Percentiles rank a stretch among this genome's conserved stretches.
Evolutionary conservation across 2,888 invertebrate species (phyloP).

Genomic region (Tenthredo livida): DNA sequence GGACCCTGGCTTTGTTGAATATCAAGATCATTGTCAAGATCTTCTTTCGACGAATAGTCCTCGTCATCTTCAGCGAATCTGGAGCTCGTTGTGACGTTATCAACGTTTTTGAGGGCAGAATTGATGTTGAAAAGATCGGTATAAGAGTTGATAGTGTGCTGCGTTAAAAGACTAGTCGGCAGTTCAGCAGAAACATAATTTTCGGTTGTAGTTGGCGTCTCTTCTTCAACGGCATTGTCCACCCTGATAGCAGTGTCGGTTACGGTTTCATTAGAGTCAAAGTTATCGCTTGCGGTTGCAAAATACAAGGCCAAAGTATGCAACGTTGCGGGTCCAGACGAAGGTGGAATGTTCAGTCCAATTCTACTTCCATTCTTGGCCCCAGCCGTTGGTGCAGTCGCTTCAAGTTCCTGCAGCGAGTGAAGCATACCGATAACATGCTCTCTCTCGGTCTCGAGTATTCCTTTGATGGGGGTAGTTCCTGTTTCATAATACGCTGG

Average conservation of each 20-base stretch:
- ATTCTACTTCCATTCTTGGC: constrained; percentile 81
- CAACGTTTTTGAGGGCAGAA: constrained; percentile 67
- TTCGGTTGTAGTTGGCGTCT: constrained; percentile 53
- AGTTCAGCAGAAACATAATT: constrained; percentile 75
- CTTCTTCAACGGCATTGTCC: constrained; percentile 59
- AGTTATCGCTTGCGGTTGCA: constrained; percentile 84
- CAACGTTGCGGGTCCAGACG: constrained; percentile 88
- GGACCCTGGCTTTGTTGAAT: constrained; percentile 84
- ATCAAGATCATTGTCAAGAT: constrained; percentile 79
- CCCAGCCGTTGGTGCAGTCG: constrained; percentile 78
- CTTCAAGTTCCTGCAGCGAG: constrained; percentile 83
- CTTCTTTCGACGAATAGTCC: constrained; percentile 59
- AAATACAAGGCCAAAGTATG: constrained; percentile 91
- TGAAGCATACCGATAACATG: constrained; percentile 86
- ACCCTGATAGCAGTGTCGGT: constrained; percentile 59
- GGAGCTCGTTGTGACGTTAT: constrained; percentile 60
- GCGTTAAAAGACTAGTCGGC: constrained; percentile 83
- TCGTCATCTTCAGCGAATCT: constrained; percentile 56
- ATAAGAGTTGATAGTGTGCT: constrained; percentile 85
- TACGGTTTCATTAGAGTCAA: constrained; percentile 77
- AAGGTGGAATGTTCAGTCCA: constrained; percentile 86
- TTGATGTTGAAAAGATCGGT: constrained; percentile 78
- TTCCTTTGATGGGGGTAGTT: constrained; percentile 60
- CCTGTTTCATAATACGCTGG: constrained; percentile 58
- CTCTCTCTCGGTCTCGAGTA: constrained; percentile 74